Evolutionary conservation across 2,113 vertebrate genomes (phyloP), one percentile per base, ranked within the genome.

Genomic region (Gopherus evgoodei): DNA sequence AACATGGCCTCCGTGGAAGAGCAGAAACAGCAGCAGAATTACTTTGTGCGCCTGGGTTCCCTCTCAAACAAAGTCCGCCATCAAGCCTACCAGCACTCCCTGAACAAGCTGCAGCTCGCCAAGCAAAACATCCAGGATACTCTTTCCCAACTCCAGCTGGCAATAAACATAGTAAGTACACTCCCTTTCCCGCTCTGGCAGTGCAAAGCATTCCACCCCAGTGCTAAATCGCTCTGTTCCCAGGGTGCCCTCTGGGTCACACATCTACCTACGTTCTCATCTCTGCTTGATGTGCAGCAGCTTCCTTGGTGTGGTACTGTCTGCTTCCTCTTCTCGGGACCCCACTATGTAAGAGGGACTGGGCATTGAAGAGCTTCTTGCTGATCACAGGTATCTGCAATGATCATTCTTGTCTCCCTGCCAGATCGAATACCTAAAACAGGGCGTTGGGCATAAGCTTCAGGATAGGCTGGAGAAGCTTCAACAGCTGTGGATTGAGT

Each of bases 31-130:
- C 95, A 97, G 5, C 93, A 78, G 88, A 99, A 98, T 96, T 99
- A 99, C 97, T 99, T 99, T 3, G 98, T 99, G 62, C 99, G 99
- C 4, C 96, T 99, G 98, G 99, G 99, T 2, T 99, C 99, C 11
- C 98, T 99, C 47, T 99, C 99, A 0, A 94, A 97, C 83, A 97
- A 98, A 76, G 97, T 99, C 17, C 99, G 96, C 53, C 98, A 97
- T 82, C 97, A 98, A 44, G 99, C 99, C 17, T 98, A 98, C 17
- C 96, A 98, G 53, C 98, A 97, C 84, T 99, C 99, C 2, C 97
- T 99, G n/a, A 56, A 90, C 29, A 99, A 98, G n/a, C 98, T 99
- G 79, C 98, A 90, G 2, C 49, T 7, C 1, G 87, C 98, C 65
- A 96, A 96, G 53, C 98, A 98, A 29, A 83, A 81, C 44, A 98